Evolutionary conservation across 2,113 vertebrate species (phyloP), one percentile per base, ranked within the genome.

Genomic region (Psammodynastes pulverulentus): DNA sequence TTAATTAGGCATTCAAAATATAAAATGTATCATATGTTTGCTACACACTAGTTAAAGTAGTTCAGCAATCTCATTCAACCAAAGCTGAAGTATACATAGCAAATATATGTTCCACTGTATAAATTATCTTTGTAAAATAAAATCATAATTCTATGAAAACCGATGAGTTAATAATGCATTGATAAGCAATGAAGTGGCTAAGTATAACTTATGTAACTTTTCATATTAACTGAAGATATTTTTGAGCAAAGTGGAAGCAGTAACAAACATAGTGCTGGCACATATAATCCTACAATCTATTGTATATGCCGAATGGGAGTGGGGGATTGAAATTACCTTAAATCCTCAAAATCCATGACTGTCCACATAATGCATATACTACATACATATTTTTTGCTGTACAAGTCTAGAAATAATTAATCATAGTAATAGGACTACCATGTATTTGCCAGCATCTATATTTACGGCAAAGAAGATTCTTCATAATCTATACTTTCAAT

Each of bases 191-290:
- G 88, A 17, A 54, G 49, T 92, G 43, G 88, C 89, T 94, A 93
- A 93, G 52, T 91, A 91, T 51, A 91, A 43, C 89, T 91, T 67
- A 9, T 52, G 29, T 48, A 45, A 56, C 95, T 95, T 94, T 90
- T 79, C 92, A 94, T 93, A 93, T 52, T 86, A 45, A 94, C 91
- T 94, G 48, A 93, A 96, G 93, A 84, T 93, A 91, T 21, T 56
- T n/a, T 39, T 84, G 5, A 72, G 67, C 58, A 62, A 62, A 34
- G 62, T 34, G n/a, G 62, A 34, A 72, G 62, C 7, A 3, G 72
- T 79, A 79, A 43, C 72, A 79, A 79, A 23, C 7, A 8, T 43
- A 79, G 43, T 79, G 17, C 72, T 79, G 72, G 34, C 34, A 79
- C 34, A 43, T 43, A 79, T 2, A 72, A 5, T 72, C 13, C n/a